A percentile compares a stretch with the other conserved stretches of the same genome.
These are phyloP conservation scores for Bombus sibiricus DNA, from an alignment of 1,140 invertebrate genomes.

Conservation along the genomic window DNA sequence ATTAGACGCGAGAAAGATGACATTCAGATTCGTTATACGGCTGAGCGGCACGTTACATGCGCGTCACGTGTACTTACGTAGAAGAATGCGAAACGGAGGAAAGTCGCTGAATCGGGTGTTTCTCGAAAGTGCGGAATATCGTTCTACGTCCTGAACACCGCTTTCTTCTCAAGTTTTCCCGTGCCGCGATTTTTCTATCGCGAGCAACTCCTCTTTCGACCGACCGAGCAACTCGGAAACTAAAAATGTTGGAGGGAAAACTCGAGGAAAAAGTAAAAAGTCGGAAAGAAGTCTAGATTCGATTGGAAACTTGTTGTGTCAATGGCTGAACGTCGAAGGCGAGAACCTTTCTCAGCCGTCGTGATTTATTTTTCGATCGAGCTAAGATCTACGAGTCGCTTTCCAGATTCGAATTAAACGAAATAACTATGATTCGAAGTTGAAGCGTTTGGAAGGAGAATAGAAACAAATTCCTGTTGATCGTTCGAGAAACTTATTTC, in stretches of 20 bases:
- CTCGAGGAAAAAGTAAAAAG: background rate
- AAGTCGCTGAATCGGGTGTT: slow-evolving; percentile 24
- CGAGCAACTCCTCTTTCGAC: background rate
- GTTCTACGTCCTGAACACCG: slow-evolving; percentile 13
- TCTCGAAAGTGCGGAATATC: slow-evolving; percentile 30
- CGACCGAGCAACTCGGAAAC: background rate
- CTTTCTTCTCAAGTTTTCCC: slow-evolving; percentile 29
- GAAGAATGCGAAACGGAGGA: background rate
- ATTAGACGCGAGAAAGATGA: background rate
- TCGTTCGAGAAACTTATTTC: too few relatives aligned
- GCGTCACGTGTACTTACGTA: background rate
- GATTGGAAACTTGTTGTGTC: slow-evolving; percentile 22
- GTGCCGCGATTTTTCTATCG: slow-evolving; percentile 6
- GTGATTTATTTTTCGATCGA: slow-evolving; percentile 13
- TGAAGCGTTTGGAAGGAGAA: too few relatives aligned
- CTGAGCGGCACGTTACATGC: background rate
- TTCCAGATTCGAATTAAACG: background rate
- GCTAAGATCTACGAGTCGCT: background rate
- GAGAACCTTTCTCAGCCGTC: background rate
- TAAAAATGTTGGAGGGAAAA: background rate
- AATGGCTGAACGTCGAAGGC: background rate
- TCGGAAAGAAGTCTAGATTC: slow-evolving; percentile 10
- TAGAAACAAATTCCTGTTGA: too few relatives aligned
- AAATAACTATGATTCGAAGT: too few relatives aligned
- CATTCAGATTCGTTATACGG: background rate